phyloP scores from a whole-genome alignment of 2,797 vertebrate genomes.

The Cossypha polioptera region DNA sequence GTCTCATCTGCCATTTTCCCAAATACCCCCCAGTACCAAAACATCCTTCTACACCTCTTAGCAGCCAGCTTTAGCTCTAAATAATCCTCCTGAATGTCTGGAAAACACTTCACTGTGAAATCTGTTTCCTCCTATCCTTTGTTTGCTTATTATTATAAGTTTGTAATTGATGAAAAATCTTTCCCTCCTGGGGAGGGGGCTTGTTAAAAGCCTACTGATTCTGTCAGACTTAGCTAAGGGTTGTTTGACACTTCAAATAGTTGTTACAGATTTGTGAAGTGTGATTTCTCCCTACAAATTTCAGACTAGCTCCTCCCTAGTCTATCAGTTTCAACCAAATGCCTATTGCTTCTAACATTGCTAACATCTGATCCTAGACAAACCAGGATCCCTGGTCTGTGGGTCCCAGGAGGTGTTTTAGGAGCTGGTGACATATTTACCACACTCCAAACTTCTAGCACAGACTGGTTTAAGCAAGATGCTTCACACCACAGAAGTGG shows the following conservation, averaged over 20 bases:
- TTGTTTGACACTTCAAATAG: background rate
- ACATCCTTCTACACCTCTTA: background rate
- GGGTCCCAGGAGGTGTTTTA: background rate
- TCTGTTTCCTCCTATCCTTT: background rate
- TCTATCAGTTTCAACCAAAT: background rate
- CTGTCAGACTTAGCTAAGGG: background rate
- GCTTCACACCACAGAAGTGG: background rate
- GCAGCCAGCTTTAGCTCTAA: background rate
- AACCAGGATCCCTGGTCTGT: background rate
- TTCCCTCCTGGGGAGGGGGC: background rate
- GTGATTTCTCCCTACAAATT: background rate
- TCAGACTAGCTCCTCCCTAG: background rate
- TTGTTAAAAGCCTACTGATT: background rate
- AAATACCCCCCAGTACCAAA: background rate
- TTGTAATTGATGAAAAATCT: background rate
- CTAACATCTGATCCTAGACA: background rate
- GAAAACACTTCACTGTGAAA: background rate
- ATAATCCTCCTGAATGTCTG: background rate
- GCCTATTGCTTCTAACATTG: background rate
- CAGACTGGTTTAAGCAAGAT: background rate
- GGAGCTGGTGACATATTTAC: constrained; percentile 8
- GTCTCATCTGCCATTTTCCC: background rate
- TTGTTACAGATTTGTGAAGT: background rate
- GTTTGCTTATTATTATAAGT: background rate
- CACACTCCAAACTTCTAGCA: background rate